Evolutionary conservation across 2,113 vertebrate genomes (phyloP).

Genomic region (Onychostruthus taczanowskii): DNA sequence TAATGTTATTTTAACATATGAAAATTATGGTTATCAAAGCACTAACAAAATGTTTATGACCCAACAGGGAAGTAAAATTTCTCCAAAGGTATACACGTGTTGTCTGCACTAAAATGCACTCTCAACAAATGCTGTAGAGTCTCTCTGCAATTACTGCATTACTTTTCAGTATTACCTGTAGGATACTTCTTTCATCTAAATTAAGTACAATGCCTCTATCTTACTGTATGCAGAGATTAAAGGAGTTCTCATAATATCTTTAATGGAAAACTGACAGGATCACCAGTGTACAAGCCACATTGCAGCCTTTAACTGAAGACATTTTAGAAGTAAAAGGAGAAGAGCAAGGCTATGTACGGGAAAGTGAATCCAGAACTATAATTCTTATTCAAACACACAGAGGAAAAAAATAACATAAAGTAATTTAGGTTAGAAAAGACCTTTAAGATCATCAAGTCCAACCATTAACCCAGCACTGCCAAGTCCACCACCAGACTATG

Average conservation of each 20-base stretch:
- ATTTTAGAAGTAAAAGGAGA: neutral
- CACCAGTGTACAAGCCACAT: neutral
- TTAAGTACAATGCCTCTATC: neutral
- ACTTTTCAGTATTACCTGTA: neutral
- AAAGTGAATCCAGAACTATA: neutral
- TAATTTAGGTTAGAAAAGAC: neutral
- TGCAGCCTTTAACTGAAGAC: neutral
- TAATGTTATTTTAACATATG: neutral
- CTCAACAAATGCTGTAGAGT: neutral
- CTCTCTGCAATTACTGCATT: neutral
- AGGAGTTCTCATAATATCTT: neutral
- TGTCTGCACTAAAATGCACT: neutral
- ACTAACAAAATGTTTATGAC: neutral
- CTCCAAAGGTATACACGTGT: neutral
- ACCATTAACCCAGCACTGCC: neutral
- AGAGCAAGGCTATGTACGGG: neutral
- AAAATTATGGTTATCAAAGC: neutral
- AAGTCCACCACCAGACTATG: neutral
- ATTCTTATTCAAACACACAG: neutral
- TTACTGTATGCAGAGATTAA: neutral
- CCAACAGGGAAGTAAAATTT: neutral
- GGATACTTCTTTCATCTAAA: neutral
- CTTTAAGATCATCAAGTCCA: neutral
- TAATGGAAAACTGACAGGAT: neutral
- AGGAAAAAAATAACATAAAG: neutral